These are phyloP conservation scores for Bombus ignitus DNA, from an alignment of 1,140 invertebrate species.

Conservation along the genomic window DNA sequence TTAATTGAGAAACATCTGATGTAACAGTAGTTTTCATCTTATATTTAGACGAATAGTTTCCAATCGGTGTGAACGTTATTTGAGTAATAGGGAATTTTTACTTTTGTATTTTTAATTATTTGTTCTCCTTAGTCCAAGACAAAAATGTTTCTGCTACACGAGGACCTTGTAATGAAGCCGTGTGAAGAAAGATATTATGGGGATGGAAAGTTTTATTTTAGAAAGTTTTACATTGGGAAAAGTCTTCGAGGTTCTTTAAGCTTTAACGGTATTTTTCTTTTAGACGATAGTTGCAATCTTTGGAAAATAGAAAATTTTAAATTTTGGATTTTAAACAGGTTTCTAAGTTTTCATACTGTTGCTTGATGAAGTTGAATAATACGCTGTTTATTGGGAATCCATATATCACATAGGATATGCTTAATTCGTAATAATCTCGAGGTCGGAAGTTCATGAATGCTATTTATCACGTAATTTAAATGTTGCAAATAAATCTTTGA, in stretches of 20 bases:
- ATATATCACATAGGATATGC: background rate
- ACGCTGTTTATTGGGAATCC: background rate
- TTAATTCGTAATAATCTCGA: background rate
- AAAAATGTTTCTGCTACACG: background rate
- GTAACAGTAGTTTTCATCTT: background rate
- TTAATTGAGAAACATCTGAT: background rate
- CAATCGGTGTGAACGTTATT: background rate
- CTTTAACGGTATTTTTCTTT: too few species aligned
- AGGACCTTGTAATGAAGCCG: background rate
- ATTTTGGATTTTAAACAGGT: background rate
- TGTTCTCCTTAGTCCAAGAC: too few species aligned
- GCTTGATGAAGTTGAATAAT: too few species aligned
- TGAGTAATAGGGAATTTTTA: background rate
- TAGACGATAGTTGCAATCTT: background rate
- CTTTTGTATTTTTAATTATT: background rate
- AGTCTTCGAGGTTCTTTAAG: too few species aligned
- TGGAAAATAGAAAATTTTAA: background rate
- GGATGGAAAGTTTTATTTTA: too few species aligned
- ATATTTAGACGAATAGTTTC: background rate
- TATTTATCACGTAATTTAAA: background rate
- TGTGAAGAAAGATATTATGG: too few species aligned
- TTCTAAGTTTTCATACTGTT: too few species aligned
- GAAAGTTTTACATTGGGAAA: too few species aligned
- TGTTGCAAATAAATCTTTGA: background rate
- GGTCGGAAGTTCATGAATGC: background rate